Conservation (phyloP, 2,888 invertebrate genomes). For the Rotaria macrura region DNA sequence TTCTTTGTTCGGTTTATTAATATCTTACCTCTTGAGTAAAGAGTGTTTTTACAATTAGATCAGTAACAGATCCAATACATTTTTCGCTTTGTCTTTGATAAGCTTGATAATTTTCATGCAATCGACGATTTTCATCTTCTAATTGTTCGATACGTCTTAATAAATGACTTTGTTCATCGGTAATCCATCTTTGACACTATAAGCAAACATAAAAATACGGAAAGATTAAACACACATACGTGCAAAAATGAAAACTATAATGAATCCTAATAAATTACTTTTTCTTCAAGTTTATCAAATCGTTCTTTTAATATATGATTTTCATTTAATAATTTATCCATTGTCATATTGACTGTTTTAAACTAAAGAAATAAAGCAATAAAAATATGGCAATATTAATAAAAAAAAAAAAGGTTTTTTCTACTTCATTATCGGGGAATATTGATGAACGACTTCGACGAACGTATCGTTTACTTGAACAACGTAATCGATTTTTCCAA, state of each 20-base stretch:
- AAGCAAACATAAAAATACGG: too few relatives aligned
- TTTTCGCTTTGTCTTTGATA: constrained; percentile 4
- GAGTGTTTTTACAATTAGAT: neutral
- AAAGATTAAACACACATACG: too few relatives aligned
- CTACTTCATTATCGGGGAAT: neutral
- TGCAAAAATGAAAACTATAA: too few relatives aligned
- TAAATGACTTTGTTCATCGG: neutral
- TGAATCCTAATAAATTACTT: neutral
- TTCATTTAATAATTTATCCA: neutral
- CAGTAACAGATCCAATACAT: neutral
- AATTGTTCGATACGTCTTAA: constrained; percentile 4
- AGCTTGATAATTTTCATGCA: neutral
- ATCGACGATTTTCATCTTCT: neutral
- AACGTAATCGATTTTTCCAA: constrained; percentile 2
- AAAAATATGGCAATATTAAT: neutral
- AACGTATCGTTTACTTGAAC: neutral
- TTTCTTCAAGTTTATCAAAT: neutral
- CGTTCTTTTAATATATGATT: neutral
- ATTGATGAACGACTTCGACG: neutral
- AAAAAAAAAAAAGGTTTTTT: neutral
- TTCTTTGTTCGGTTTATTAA: neutral
- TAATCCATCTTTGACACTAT: neutral
- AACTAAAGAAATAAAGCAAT: neutral
- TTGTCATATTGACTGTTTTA: neutral
- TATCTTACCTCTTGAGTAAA: constrained; percentile 1